Conservation (phyloP, 2,888 invertebrate genomes). For the Rhopalosiphum nymphaeae region DNA sequence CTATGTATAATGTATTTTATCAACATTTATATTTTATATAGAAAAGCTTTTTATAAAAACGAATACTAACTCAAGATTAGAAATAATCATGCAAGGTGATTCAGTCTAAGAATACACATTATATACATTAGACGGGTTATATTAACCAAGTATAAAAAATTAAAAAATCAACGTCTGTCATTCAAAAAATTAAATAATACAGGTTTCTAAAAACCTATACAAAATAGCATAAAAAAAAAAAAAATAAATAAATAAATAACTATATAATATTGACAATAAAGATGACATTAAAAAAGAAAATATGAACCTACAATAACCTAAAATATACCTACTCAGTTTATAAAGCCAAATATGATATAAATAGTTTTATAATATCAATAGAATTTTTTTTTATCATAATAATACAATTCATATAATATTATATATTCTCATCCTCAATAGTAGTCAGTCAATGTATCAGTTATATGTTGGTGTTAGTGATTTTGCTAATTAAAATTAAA, state of each 20-base stretch:
- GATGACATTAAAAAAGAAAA: neutral
- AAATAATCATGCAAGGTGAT: neutral
- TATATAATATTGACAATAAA: neutral
- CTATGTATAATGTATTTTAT: neutral
- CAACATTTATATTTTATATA: neutral
- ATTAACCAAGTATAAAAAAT: neutral
- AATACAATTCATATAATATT: neutral
- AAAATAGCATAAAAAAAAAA: neutral
- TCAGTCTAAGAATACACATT: neutral
- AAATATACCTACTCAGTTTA: neutral
- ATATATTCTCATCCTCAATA: neutral
- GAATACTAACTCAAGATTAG: neutral
- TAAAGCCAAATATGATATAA: neutral
- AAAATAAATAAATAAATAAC: neutral
- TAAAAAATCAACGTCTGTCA: neutral
- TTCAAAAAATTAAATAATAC: neutral
- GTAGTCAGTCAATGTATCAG: neutral
- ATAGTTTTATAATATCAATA: neutral
- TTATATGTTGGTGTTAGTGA: neutral
- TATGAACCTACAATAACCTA: neutral
- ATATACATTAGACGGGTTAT: neutral
- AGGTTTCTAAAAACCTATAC: neutral
- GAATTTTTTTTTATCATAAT: neutral
- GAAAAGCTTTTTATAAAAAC: neutral
- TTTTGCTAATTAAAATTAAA: neutral